Evolutionary conservation across 2,888 invertebrate species (phyloP).

Genomic region (Desoria tigrina): DNA sequence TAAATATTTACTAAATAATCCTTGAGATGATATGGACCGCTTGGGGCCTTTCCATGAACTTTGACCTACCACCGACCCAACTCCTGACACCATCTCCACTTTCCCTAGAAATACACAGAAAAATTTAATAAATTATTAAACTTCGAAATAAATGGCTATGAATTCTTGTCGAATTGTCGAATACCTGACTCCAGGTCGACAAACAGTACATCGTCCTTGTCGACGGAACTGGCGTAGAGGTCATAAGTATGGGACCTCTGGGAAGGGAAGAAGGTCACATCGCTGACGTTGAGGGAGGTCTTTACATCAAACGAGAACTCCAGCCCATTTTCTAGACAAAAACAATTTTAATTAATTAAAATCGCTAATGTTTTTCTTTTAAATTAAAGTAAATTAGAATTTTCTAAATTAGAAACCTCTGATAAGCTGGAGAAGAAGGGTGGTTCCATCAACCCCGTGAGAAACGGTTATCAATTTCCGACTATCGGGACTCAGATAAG

Average conservation of each 20-base stretch:
- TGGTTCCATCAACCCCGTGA: slow-evolving; percentile 63
- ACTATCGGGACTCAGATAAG: slow-evolving; percentile 71
- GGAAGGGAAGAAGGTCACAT: slow-evolving; percentile 72
- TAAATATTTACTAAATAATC: slow-evolving; percentile 72
- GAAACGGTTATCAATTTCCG: slow-evolving; percentile 69
- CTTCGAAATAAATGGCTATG: no score
- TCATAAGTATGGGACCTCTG: slow-evolving; percentile 72
- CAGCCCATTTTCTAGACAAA: slow-evolving; percentile 64
- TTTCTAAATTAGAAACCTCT: slow-evolving; percentile 59
- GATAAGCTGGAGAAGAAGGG: slow-evolving; percentile 67
- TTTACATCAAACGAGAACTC: slow-evolving; percentile 73
- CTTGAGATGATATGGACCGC: slow-evolving; percentile 68
- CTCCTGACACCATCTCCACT: slow-evolving; percentile 75
- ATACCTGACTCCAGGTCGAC: slow-evolving; percentile 69
- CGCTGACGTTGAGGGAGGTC: slow-evolving; percentile 71
- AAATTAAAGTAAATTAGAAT: not conserved
- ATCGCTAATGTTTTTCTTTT: no score
- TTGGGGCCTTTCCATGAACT: slow-evolving; percentile 44
- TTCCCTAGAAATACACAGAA: slow-evolving; percentile 61
- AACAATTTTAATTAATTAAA: not conserved
- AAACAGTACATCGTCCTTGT: slow-evolving; percentile 71
- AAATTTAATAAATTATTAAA: not conserved
- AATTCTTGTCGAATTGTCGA: no score
- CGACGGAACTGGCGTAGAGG: slow-evolving; percentile 70
- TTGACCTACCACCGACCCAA: slow-evolving; percentile 64